Percentiles rank a stretch among this genome's conserved stretches.
Conservation (phyloP, 2,113 vertebrate genomes). For the Capricornis sumatraensis region DNA sequence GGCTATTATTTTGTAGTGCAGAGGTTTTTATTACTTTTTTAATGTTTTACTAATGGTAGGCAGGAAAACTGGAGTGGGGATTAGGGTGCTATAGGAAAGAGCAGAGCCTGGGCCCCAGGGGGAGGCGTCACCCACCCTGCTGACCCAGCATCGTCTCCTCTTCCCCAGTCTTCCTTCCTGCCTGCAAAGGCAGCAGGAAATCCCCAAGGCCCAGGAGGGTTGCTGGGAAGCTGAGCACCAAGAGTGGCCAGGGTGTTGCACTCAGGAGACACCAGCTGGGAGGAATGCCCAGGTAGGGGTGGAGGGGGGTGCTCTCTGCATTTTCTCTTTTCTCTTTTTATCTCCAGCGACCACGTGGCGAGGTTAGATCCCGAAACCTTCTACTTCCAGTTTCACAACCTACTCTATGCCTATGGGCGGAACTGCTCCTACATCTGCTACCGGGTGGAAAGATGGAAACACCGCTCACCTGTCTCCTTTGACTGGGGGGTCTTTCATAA, state of each 20-base stretch:
- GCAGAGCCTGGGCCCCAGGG: accelerated
- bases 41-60: background rate
- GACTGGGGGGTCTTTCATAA: background rate
- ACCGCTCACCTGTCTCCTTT: accelerated
- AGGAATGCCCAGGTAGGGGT: background rate
- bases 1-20: background rate
- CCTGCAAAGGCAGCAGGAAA: background rate
- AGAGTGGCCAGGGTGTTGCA: accelerated
- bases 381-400: background rate
- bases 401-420: accelerated
- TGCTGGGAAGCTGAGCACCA: background rate
- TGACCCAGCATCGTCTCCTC: background rate
- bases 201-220: background rate
- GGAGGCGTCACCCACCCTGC: background rate
- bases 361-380: accelerated
- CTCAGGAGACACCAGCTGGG: background rate
- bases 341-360: background rate
- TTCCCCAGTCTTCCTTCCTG: background rate
- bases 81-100: background rate
- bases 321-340: background rate
- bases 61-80: background rate
- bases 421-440: background rate
- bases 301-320: accelerated
- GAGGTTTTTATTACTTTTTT: background rate
- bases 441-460: accelerated